Percentiles rank a stretch among this genome's conserved stretches.
Conservation (phyloP, 2,888 invertebrate species). For the Exephanes ischioxanthus region DNA sequence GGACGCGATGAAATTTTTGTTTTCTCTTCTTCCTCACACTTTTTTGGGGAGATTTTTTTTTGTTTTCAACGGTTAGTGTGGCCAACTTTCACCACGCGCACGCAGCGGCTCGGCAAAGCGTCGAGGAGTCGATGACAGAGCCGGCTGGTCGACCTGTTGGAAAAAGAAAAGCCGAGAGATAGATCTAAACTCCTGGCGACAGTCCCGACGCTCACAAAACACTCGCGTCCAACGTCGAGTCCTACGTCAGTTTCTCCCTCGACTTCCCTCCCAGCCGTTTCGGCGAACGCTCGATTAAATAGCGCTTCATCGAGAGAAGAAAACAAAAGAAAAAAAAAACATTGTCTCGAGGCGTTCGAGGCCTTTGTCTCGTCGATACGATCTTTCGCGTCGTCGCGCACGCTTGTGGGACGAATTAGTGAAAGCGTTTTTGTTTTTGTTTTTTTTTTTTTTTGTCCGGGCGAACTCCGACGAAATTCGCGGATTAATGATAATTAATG, state of each 20-base stretch:
- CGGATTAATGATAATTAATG: neutral
- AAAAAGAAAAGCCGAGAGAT: conserved; percentile 57
- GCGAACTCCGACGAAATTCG: neutral
- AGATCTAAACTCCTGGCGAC: conserved; percentile 25
- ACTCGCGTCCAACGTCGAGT: conserved; percentile 10
- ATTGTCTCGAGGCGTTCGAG: conserved; percentile 4
- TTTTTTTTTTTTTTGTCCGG: neutral
- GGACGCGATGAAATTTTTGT: conserved; percentile 4
- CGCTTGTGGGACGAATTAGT: neutral
- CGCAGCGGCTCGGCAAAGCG: conserved; percentile 33
- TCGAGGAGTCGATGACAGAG: conserved; percentile 49
- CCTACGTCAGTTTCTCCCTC: conserved; percentile 63
- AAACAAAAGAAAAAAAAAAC: no score
- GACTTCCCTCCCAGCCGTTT: neutral
- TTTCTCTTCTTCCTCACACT: conserved; percentile 5
- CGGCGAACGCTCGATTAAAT: conserved; percentile 13
- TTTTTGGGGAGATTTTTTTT: conserved; percentile 6
- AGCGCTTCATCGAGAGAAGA: neutral
- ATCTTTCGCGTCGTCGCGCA: conserved; percentile 4
- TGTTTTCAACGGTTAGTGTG: conserved; percentile 18
- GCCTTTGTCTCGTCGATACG: conserved; percentile 23
- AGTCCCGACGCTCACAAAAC: neutral
- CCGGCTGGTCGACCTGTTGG: conserved; percentile 68
- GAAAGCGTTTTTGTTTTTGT: neutral
- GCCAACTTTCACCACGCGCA: conserved; percentile 27